Evolutionary conservation across 1,140 invertebrate species (phyloP).

Genomic region (Camponotus floridanus): DNA sequence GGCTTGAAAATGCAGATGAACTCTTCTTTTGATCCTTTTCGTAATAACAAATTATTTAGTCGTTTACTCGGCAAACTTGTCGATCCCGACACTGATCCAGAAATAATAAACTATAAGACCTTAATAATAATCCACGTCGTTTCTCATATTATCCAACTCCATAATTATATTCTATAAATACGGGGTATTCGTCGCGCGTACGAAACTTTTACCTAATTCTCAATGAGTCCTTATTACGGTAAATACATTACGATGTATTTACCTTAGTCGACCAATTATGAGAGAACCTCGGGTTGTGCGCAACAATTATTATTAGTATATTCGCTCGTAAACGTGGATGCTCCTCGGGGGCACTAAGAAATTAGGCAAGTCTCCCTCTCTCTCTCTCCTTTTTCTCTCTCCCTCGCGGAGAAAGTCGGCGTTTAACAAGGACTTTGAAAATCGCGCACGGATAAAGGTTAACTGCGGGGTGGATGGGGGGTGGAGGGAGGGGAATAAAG

Average conservation of each 20-base stretch:
- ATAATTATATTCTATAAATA: conserved; percentile 18
- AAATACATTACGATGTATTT: background rate
- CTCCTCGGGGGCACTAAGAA: conserved; percentile 39
- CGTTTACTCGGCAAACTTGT: background rate
- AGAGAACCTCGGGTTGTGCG: conserved; percentile 43
- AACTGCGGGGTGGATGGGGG: conserved; percentile 46
- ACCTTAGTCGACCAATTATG: conserved; percentile 10
- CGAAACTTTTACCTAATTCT: conserved; percentile 23
- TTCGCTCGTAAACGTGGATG: conserved; percentile 51
- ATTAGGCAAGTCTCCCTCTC: conserved; percentile 57
- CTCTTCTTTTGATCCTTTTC: background rate
- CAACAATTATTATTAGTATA: conserved; percentile 56
- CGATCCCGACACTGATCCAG: background rate
- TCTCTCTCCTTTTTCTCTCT: background rate
- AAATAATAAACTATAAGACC: conserved; percentile 11
- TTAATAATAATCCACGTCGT: conserved; percentile 16
- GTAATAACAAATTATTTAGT: background rate
- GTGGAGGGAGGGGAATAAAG: conserved; percentile 56
- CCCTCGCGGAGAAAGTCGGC: conserved; percentile 64
- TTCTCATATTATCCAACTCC: conserved; percentile 17
- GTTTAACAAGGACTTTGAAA: conserved; percentile 70
- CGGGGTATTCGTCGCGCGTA: background rate
- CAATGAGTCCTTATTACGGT: conserved; percentile 44
- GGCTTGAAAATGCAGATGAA: background rate
- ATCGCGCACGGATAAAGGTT: conserved; percentile 73